Conservation (phyloP, 2,113 vertebrate species). For the Anthoscopus minutus region DNA sequence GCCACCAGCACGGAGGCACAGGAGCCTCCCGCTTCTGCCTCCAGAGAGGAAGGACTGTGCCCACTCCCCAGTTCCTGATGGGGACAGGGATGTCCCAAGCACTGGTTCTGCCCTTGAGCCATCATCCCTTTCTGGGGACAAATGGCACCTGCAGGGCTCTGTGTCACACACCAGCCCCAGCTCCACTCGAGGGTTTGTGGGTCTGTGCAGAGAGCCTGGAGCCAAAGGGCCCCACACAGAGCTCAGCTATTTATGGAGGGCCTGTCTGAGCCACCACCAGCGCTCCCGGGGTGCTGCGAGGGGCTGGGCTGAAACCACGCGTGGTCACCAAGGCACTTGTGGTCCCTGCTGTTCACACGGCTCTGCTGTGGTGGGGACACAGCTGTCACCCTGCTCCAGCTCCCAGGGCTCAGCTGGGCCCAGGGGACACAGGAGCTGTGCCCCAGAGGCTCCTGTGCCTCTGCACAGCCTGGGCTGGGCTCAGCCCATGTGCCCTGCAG, state of each 20-base stretch:
- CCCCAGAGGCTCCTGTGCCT: not conserved
- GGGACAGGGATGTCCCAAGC: not conserved
- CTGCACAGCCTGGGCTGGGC: not conserved
- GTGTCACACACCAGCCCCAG: not conserved
- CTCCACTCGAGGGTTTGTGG: not conserved
- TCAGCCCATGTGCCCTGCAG: accelerated
- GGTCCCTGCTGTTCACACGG: not conserved
- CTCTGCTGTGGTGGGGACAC: not conserved
- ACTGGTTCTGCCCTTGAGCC: not conserved
- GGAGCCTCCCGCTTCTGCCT: not conserved
- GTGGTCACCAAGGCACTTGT: accelerated
- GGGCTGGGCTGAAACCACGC: not conserved
- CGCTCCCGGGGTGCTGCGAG: not conserved
- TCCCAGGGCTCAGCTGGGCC: not conserved
- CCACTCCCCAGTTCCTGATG: not conserved
- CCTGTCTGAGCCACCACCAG: accelerated
- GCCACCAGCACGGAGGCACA: not conserved
- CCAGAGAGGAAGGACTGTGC: not conserved
- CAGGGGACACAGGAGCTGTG: not conserved
- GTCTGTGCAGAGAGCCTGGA: not conserved
- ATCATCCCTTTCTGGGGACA: not conserved
- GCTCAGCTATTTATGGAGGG: not conserved
- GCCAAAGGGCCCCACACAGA: not conserved
- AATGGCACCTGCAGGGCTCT: not conserved
- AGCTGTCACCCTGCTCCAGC: not conserved